Percentiles rank a stretch among this genome's conserved stretches.
phyloP scores from a whole-genome alignment of 2,888 invertebrate species.

The Nycteola revayana region DNA sequence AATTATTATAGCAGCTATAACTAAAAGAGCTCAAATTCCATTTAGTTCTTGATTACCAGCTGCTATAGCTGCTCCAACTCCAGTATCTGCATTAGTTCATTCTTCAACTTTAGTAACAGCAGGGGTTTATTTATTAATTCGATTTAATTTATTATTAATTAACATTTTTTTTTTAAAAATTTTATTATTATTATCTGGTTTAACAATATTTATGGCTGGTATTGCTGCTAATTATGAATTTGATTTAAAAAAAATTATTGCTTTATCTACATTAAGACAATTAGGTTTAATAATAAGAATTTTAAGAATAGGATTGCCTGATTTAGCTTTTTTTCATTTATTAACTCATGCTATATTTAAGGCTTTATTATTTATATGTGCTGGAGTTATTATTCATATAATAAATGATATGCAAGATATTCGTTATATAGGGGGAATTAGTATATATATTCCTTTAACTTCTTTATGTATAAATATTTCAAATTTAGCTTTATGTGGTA shows the following conservation, averaged over 20 bases:
- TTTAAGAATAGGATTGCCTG: conserved; percentile 77
- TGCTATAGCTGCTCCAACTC: conserved; percentile 89
- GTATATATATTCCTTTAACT: conserved; percentile 74
- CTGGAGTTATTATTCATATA: conserved; percentile 86
- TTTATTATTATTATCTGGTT: conserved; percentile 78
- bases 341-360: conserved; percentile 89
- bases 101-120: conserved; percentile 91
- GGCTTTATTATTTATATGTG: conserved; percentile 87
- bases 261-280: conserved; percentile 88
- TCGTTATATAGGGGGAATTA: conserved; percentile 81
- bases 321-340: conserved; percentile 87
- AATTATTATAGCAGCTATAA: conserved; percentile 82
- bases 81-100: conserved; percentile 88
- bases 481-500: conserved; percentile 83
- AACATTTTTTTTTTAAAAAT: conserved; percentile 62
- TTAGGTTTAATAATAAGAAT: conserved; percentile 87
- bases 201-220: conserved; percentile 84
- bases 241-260: conserved; percentile 91
- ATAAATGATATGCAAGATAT: conserved; percentile 85
- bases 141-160: conserved; percentile 80
- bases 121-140: conserved; percentile 88
- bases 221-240: conserved; percentile 83
- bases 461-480: conserved; percentile 80
- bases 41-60: conserved; percentile 89
- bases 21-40: conserved; percentile 91